Evolutionary conservation across 2,888 invertebrate genomes (phyloP).

Genomic region (Lacanobia wlatinum): DNA sequence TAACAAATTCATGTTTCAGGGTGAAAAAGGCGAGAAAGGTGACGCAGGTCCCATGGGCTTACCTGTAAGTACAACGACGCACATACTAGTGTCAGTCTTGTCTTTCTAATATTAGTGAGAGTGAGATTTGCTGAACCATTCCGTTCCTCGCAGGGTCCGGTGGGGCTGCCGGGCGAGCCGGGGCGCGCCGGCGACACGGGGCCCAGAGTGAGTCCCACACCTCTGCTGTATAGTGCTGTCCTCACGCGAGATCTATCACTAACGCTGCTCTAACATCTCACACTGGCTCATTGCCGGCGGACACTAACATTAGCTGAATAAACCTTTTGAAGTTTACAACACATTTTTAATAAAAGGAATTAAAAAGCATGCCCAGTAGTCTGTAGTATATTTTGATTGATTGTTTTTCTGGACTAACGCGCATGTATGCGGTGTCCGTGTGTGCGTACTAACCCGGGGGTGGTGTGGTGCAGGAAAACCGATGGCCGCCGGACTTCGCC

Average conservation of each 20-base stretch:
- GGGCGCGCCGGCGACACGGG: slow-evolving; percentile 95
- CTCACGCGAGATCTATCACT: slow-evolving; percentile 6
- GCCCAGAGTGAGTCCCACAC: slow-evolving; percentile 93
- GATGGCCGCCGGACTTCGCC: slow-evolving; percentile 88
- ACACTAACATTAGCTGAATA: slow-evolving; percentile 9
- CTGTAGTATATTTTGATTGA: slow-evolving; percentile 3
- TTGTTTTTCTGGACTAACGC: slow-evolving; percentile 4
- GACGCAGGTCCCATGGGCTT: slow-evolving; percentile 98
- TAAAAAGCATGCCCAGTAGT: slow-evolving; percentile 37
- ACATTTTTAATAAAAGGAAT: background rate
- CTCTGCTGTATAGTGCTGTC: background rate
- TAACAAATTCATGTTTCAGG: slow-evolving; percentile 88
- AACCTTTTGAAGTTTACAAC: background rate
- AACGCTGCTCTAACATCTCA: slow-evolving; percentile 16
- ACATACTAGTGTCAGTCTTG: background rate
- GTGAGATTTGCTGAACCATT: background rate
- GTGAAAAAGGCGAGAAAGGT: slow-evolving; percentile 95
- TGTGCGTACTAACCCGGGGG: slow-evolving; percentile 76
- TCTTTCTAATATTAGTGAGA: background rate
- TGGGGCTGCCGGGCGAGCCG: slow-evolving; percentile 94
- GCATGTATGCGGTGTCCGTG: slow-evolving; percentile 32
- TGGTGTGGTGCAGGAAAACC: slow-evolving; percentile 84
- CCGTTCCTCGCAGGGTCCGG: slow-evolving; percentile 92
- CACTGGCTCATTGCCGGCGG: slow-evolving; percentile 2
- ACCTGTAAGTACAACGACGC: slow-evolving; percentile 93